A percentile compares a stretch with the other conserved stretches of the same genome.
Conservation (phyloP, 2,797 vertebrate species). For the Eospalax fontanierii region DNA sequence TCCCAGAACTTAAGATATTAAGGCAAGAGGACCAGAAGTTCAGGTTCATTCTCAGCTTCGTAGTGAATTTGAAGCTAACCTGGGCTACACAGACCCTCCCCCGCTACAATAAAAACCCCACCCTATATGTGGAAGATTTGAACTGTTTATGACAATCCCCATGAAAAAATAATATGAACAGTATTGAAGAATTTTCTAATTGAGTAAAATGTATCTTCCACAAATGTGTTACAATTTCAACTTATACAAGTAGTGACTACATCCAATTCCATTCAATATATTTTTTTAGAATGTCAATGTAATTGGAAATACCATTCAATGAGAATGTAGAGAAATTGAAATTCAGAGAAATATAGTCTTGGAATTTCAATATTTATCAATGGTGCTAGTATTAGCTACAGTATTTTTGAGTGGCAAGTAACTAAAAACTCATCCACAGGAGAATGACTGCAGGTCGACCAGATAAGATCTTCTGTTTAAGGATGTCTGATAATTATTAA, state of each 20-base stretch:
- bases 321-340: constrained; percentile 26
- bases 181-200: not conserved
- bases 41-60: too few species aligned
- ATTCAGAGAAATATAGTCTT: constrained; percentile 32
- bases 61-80: too few species aligned
- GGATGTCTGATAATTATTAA: constrained; percentile 34
- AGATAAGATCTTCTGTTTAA: constrained; percentile 41
- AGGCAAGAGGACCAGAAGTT: too few species aligned
- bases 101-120: too few species aligned
- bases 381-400: not conserved
- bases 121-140: not conserved
- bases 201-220: constrained; percentile 1
- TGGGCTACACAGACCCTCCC: too few species aligned
- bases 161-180: not conserved
- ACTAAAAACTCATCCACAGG: not conserved
- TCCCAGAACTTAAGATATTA: too few species aligned
- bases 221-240: constrained; percentile 4
- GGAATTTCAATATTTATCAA: constrained; percentile 20
- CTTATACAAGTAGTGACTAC: not conserved
- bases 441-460: constrained; percentile 25
- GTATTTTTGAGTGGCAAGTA: constrained; percentile 52
- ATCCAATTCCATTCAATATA: not conserved
- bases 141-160: constrained; percentile 8
- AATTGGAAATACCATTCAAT: constrained; percentile 23
- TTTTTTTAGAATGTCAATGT: constrained; percentile 13